Evolutionary conservation across 2,888 invertebrate genomes (phyloP), one percentile per base, ranked within the genome.

Genomic region (Ochropleura leucogaster): DNA sequence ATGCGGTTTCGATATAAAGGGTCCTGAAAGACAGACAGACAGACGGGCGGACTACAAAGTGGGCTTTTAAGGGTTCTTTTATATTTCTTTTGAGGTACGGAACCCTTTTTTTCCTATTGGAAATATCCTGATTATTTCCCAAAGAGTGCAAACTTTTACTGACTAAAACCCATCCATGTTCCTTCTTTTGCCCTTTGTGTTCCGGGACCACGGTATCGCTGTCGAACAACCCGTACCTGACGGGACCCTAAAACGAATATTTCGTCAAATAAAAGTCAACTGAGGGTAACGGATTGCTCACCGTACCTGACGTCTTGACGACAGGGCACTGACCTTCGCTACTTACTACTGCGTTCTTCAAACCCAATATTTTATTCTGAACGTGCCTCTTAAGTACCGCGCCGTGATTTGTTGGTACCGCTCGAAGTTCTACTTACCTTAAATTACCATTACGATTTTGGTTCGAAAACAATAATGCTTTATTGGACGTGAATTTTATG

Each of bases 341-440:
- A 71, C 83, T 64, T 59, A 72, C 74, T 65, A 73, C 69, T 68
- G 68, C 53, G 69, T 30, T 82, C 68, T 77, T 72, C 74, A 78
- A 77, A 74, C 70, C 72, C 74, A 80, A 78, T 85, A 80, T 78
- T 78, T 85, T 85, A 86, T 87, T 81, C 84, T 47, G 75, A 65
- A 70, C 81, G 84, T 78, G 79, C 74, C 72, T 80, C 76, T 59
- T 74, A 53, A 76, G 74, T 83, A 79, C 72, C 65, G 47, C 57
- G 65, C 70, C 51, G 47, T 70, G 68, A 77, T 67, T 71, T 74
- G 69, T 70, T 72, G 72, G 74, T 70, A 74, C 82, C 82, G 69
- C 74, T 82, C 40, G 62, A 59, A 72, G 85, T 84, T 77, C 82
- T 68, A 84, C 65, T 81, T 81, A 74, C 66, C 68, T 59, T 66